Base-by-base conservation (phyloP, 2,797 vertebrate genomes). In the Staurois parvus region DNA sequence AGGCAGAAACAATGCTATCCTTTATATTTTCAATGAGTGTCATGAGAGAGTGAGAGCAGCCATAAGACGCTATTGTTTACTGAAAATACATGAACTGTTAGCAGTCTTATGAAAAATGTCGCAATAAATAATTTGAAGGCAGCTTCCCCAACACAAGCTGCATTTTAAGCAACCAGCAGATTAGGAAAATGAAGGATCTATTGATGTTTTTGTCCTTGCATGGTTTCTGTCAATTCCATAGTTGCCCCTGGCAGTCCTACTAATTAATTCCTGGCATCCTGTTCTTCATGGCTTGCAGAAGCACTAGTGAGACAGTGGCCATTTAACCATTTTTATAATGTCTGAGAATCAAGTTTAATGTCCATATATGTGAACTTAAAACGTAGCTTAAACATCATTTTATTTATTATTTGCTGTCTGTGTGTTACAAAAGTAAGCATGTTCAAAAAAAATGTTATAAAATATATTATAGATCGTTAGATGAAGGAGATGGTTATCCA, bases 121-220 rank as follows among this genome's bases (percentile, higher is more conserved):
- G 76, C 76, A 74, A 85, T 79, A 79, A 29, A 84, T 84, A 62
- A 72, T 85, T 79, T 85, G 56, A 62, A 79, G 66, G 21, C 68
- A 72, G 83, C 29, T 37, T 59, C 64, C 24, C 62, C 64, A 82
- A 48, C 64, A 64, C 56, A 73, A 85, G 72, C 56, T 67, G 84
- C 76, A 79, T 72, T 79, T 84, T 62, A 70, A 79, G 83, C 52
- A 42, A 66, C 34, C 72, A 11, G 40, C 42, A 74, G 59, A 74
- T 85, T 66, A 85, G 70, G 40, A 73, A 85, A 70, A 72, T 79
- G 84, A 85, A 79, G 48, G 68, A 62, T 79, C 62, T 85, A 85
- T 85, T 85, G 84, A 85, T 79, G 68, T 84, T 84, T 78, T 84
- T 84, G 75, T 79, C 48, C 83, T 79, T 79, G 68, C 59, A 79